phyloP scores from a whole-genome alignment of 2,797 vertebrate species.

The Argentina silus region DNA sequence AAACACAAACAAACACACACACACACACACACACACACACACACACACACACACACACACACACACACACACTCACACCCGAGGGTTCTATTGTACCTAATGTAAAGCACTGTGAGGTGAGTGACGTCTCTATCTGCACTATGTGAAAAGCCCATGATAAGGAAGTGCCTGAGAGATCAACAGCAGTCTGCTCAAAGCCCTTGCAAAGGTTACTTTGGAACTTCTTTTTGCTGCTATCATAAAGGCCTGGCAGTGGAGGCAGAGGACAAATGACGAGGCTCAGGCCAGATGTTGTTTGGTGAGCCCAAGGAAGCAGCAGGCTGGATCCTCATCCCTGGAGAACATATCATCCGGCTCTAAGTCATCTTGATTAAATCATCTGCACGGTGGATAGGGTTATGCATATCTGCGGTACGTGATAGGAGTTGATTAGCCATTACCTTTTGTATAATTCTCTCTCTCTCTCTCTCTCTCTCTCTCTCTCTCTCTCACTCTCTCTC shows the following conservation, averaged over 20 bases:
- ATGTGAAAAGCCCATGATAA: conserved; percentile 2
- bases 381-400: background rate
- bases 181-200: background rate
- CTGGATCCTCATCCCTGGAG: background rate
- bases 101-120: background rate
- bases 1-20: too few species aligned
- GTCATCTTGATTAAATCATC: conserved; percentile 6
- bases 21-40: too few species aligned
- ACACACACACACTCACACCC: background rate
- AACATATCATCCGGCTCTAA: background rate
- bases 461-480: background rate
- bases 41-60: too few species aligned
- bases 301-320: background rate
- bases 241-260: background rate
- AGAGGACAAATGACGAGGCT: background rate
- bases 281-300: conserved; percentile 1
- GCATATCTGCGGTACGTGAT: background rate
- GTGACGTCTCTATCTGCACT: background rate
- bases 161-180: background rate
- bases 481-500: background rate
- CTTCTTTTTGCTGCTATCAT: background rate
- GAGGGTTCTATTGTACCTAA: too few species aligned
- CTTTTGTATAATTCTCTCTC: background rate
- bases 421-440: background rate
- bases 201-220: background rate